Base-by-base conservation (phyloP, 2,888 invertebrate genomes). In the Drosophila parthenogenetica region DNA sequence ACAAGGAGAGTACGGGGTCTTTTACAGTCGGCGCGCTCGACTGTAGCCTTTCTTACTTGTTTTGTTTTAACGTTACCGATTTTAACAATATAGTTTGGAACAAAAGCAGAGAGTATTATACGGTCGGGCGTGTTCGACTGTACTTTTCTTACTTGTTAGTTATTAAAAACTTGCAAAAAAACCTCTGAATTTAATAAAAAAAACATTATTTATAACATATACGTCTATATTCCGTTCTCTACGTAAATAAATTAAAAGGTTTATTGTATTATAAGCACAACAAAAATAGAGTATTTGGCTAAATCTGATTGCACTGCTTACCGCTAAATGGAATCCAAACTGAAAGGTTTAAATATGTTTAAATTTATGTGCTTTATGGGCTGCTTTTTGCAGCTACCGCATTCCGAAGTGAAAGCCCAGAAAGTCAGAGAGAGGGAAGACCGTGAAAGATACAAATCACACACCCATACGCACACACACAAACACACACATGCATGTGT, bases 331-430 rank as follows among this genome's bases (percentile, higher is more conserved):
- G 79, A 65, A 74, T 79, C 70, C 50, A 54, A 79, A 65, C 76
- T 46, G 79, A 62, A 82, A 63, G 70, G 66, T 66, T 66, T 49
- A 69, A 39, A 25, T 58, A 49, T 29, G 40, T 64, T 13, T 13
- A 13, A 70, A 84, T 66, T 69, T 64, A 59, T 69, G 79, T 81
- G 69, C 67, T 71, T 68, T 61, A 66, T 71, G 86, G 75, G 76
- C 61, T 54, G 54, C 35, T 54, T 87, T 81, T 55, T 22, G 85
- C 69, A 62, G 87, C 85, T 81, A 81, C 87, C 87, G 75, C 81
- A 81, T 81, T 81, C 81, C 81, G 49, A 81, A 87, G 87, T 84
- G 87, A 81, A 81, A 87, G 87, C 79, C 70, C 81, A 68, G 64
- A 64, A 69, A 79, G 78, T 48, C 77, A 16, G 45, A 49, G 62